These are phyloP conservation scores for Hippolais icterina DNA, from an alignment of 2,113 vertebrate species.

Conservation along the genomic window DNA sequence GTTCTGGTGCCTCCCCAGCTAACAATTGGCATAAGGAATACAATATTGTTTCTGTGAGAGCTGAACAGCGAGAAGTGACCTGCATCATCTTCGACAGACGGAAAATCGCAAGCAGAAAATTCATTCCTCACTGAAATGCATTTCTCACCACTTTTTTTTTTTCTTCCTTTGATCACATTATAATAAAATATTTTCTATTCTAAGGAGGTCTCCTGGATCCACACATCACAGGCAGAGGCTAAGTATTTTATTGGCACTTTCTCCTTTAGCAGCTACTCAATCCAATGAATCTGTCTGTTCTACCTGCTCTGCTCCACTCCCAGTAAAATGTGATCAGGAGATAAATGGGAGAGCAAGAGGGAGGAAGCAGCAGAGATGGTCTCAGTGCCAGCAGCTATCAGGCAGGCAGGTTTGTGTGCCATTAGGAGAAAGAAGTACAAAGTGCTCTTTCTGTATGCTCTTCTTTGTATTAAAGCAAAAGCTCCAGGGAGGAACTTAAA, in stretches of 20 bases:
- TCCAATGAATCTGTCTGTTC: neutral
- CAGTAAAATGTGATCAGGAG: neutral
- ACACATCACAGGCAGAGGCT: neutral
- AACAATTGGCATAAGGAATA: constrained; percentile 25
- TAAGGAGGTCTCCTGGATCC: neutral
- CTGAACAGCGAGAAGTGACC: constrained; percentile 33
- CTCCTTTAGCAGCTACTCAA: neutral
- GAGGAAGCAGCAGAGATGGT: neutral
- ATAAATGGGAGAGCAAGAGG: neutral
- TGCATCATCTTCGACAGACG: neutral
- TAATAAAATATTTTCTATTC: neutral
- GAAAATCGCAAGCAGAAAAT: constrained; percentile 15
- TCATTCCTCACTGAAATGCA: neutral
- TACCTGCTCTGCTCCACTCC: neutral
- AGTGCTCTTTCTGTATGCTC: neutral
- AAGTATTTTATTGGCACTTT: constrained; percentile 5
- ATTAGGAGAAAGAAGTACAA: constrained; percentile 10
- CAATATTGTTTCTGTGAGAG: constrained; percentile 50
- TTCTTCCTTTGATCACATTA: neutral
- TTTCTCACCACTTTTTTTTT: neutral
- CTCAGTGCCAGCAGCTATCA: neutral
- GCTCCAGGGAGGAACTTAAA: neutral
- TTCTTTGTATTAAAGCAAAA: constrained; percentile 8
- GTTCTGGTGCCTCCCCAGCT: neutral
- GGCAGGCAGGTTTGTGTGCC: neutral